Evolutionary conservation across 1,140 invertebrate genomes (phyloP), one percentile per base, ranked within the genome.

Genomic region (Centruroides vittatus): DNA sequence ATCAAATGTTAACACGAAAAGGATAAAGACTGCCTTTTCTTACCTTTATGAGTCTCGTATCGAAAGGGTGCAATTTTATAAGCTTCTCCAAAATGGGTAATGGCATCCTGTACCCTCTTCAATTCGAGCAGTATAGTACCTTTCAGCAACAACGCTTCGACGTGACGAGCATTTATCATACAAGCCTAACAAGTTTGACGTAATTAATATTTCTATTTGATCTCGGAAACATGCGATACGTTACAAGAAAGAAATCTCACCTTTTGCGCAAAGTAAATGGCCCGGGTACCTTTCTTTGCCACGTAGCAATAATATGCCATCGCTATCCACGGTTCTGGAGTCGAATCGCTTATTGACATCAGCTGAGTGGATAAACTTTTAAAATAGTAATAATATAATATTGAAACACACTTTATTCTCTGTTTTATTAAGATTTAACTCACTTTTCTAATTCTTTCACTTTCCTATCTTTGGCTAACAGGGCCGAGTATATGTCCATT

Each of bases 111-210:
- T 66, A 79, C 80, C 65, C 85, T 86, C 69, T 86, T 86, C 55
- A 86, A 73, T 63, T 86, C 81, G 41, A 84, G 73, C 3, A 88
- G 73, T 52, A 86, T 80, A 66, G 79, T 79, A 3, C 84, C 86
- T 61, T 85, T 82, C 7, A 88, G 69, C 49, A 88, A 75, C 9
- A 84, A 73, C 1, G 84, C 84, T 70, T 88, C 85, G n/a, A 86
- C 75, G 68, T 78, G 67, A 5, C 71, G 67, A 13, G 71, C 70
- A 65, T 76, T 73, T 47, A 78, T 66, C 11, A 68, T 71, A 58
- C 73, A 76, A 5, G 78, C 78, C 77, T 78, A 65, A 5, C 67
- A 67, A 65, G 52, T 57, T 61, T 61, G 59, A 52, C 13, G 41
- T 41, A 53, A 23, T 23, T 23, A 13, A 13, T 53, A 50, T 1